These are phyloP conservation scores for Hartigia nigra DNA, from an alignment of 2,888 invertebrate species.

Conservation along the genomic window DNA sequence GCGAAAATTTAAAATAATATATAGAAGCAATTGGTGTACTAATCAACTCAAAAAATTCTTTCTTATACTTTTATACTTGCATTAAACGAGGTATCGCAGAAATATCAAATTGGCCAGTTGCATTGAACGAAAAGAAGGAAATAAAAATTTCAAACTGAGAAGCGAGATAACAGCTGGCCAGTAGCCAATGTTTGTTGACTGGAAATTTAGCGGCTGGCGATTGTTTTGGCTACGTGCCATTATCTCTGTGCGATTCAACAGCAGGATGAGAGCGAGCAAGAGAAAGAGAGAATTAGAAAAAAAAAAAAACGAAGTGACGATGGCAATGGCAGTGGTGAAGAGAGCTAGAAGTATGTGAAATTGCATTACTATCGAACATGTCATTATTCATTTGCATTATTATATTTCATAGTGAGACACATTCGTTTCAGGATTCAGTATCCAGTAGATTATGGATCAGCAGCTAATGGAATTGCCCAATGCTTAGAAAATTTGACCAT, in stretches of 20 bases:
- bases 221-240: slow-evolving; percentile 62
- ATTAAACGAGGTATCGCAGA: slow-evolving; percentile 1
- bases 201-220: slow-evolving; percentile 61
- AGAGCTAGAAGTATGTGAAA: slow-evolving; percentile 28
- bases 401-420: slow-evolving; percentile 25
- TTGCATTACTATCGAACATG: slow-evolving; percentile 35
- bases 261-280: slow-evolving; percentile 10
- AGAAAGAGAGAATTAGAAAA: slow-evolving; percentile 9
- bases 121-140: slow-evolving; percentile 13
- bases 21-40: neutral
- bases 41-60: neutral
- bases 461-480: neutral
- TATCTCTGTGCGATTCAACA: slow-evolving; percentile 39
- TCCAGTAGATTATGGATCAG: neutral
- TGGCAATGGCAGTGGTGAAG: slow-evolving; percentile 7
- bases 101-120: slow-evolving; percentile 12
- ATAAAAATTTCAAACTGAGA: slow-evolving; percentile 45
- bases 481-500: slow-evolving; percentile 12
- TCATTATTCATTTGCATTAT: slow-evolving; percentile 42
- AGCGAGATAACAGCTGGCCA: slow-evolving; percentile 47
- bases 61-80: neutral
- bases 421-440: neutral
- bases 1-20: neutral
- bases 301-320: neutral
- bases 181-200: slow-evolving; percentile 62